phyloP scores from a whole-genome alignment of 1,140 invertebrate species.

The Idris sp. region DNA sequence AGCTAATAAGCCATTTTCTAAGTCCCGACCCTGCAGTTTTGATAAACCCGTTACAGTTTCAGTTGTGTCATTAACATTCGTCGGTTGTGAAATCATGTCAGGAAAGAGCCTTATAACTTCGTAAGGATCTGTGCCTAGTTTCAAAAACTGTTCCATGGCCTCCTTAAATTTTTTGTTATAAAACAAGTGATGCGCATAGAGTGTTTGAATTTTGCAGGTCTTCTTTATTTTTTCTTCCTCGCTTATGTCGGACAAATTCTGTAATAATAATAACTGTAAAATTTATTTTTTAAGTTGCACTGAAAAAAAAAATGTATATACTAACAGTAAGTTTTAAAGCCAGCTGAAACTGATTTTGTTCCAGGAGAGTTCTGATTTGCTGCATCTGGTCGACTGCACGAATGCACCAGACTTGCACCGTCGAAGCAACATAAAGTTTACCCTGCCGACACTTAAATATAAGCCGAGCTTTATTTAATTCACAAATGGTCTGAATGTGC shows the following conservation, averaged over 20 bases:
- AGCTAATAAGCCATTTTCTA: constrained; percentile 92
- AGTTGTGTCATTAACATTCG: constrained; percentile 79
- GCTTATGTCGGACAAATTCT: constrained; percentile 91
- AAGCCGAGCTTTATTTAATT: constrained; percentile 85
- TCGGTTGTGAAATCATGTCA: constrained; percentile 86
- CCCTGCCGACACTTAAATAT: constrained; percentile 86
- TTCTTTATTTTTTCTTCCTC: constrained; percentile 88
- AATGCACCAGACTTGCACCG: constrained; percentile 92
- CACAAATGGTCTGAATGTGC: constrained; percentile 78
- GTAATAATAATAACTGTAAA: constrained; percentile 68
- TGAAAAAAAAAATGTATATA: constrained; percentile 48
- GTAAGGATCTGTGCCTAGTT: constrained; percentile 93
- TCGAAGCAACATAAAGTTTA: constrained; percentile 90
- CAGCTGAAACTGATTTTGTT: constrained; percentile 94
- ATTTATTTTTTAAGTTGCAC: constrained; percentile 1
- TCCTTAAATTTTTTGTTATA: constrained; percentile 91
- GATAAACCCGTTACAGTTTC: constrained; percentile 75
- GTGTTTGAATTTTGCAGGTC: constrained; percentile 91
- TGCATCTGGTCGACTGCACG: constrained; percentile 86
- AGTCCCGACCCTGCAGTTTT: constrained; percentile 88
- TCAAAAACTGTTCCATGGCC: constrained; percentile 94
- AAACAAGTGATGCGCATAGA: constrained; percentile 94
- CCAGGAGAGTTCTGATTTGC: constrained; percentile 89
- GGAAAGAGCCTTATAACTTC: constrained; percentile 97
- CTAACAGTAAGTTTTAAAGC: constrained; percentile 94